phyloP scores from a whole-genome alignment of 2,888 invertebrate species.

The Petrolisthes cinctipes region DNA sequence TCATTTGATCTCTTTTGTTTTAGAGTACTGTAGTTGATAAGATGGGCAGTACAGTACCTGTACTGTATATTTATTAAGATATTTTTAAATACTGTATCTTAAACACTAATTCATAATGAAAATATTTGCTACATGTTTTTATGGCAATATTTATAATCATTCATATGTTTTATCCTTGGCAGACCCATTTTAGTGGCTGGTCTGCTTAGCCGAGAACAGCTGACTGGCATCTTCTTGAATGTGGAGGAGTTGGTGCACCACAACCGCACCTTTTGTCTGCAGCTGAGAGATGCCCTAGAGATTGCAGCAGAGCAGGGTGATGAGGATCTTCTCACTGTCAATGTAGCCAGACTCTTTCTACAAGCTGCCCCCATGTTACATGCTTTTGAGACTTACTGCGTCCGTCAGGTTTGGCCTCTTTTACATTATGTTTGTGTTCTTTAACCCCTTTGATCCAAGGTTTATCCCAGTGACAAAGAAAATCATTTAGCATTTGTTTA shows the following conservation, averaged over 20 bases:
- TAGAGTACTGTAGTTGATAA: too few relatives aligned
- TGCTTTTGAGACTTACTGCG: slow-evolving; percentile 94
- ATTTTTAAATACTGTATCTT: too few relatives aligned
- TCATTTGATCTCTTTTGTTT: too few relatives aligned
- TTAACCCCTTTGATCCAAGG: neutral
- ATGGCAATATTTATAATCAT: slow-evolving; percentile 35
- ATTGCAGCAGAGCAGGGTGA: slow-evolving; percentile 77
- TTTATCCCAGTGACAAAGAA: neutral
- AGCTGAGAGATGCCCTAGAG: slow-evolving; percentile 87
- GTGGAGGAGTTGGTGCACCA: slow-evolving; percentile 91
- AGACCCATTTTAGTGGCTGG: slow-evolving; percentile 91
- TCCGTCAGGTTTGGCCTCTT: slow-evolving; percentile 76
- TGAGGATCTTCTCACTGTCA: slow-evolving; percentile 86
- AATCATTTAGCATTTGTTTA: too few relatives aligned
- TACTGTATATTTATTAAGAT: too few relatives aligned
- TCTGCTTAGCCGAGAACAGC: slow-evolving; percentile 88
- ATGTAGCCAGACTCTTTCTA: slow-evolving; percentile 89
- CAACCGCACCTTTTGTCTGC: slow-evolving; percentile 81
- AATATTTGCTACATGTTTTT: neutral
- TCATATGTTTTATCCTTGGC: slow-evolving; percentile 38
- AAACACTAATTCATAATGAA: too few relatives aligned
- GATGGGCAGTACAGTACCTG: too few relatives aligned
- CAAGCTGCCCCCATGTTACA: slow-evolving; percentile 93
- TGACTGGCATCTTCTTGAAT: slow-evolving; percentile 92
- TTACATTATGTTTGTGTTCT: too few relatives aligned